Evolutionary conservation across 2,888 invertebrate genomes (phyloP).

Genomic region (Xestia xanthographa): DNA sequence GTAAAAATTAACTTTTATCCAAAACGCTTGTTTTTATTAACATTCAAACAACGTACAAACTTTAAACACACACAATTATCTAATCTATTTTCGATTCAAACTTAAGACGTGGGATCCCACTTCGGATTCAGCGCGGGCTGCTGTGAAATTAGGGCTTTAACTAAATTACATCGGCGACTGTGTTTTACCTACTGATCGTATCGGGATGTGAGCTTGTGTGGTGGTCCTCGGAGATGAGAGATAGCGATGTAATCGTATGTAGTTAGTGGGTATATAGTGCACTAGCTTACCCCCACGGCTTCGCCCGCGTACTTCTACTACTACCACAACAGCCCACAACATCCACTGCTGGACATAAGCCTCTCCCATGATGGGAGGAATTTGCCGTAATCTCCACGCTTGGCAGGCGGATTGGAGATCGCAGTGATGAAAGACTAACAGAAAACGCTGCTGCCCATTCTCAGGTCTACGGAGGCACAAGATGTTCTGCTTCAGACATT

Average conservation of each 20-base stretch:
- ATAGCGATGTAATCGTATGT: constrained; percentile 26
- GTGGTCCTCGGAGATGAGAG: constrained; percentile 20
- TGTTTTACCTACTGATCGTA: constrained; percentile 74
- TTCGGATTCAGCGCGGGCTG: constrained; percentile 56
- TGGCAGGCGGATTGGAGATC: too few relatives aligned
- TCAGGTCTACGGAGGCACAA: too few relatives aligned
- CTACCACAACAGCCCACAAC: too few relatives aligned
- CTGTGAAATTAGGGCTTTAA: constrained; percentile 76
- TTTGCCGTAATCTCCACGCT: too few relatives aligned
- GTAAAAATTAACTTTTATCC: too few relatives aligned
- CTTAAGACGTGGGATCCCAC: constrained; percentile 40
- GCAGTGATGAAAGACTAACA: too few relatives aligned
- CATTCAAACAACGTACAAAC: constrained; percentile 13
- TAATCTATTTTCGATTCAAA: constrained; percentile 55
- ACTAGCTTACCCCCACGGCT: too few relatives aligned
- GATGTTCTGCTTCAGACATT: too few relatives aligned
- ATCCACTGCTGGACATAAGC: too few relatives aligned
- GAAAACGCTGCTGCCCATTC: too few relatives aligned
- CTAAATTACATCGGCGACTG: constrained; percentile 76
- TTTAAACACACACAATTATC: constrained; percentile 32
- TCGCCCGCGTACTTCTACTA: too few relatives aligned
- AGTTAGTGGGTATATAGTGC: neutral
- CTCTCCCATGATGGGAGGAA: too few relatives aligned
- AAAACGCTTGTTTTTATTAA: constrained; percentile 10
- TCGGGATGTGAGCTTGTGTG: constrained; percentile 49